A percentile compares a stretch with the other conserved stretches of the same genome.
Conservation (phyloP, 1,140 invertebrate species). For the Drosophila navojoa region DNA sequence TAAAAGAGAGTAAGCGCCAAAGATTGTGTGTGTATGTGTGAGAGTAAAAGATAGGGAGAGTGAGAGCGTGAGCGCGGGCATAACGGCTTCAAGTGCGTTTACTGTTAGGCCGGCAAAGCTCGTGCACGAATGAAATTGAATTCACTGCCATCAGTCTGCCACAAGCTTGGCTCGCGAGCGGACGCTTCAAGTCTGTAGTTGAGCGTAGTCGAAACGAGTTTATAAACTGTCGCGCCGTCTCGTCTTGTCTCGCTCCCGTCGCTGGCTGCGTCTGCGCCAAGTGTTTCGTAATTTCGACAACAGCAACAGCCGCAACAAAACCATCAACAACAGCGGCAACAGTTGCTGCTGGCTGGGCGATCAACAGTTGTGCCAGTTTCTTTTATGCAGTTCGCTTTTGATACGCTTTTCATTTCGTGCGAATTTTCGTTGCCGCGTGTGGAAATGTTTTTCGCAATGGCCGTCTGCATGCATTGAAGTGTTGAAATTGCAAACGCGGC, state of each 20-base stretch:
- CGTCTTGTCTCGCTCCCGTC: slow-evolving; percentile 24
- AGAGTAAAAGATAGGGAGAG: neutral
- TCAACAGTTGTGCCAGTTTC: slow-evolving; percentile 71
- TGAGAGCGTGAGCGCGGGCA: slow-evolving; percentile 24
- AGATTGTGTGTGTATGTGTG: neutral
- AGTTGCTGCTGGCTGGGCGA: slow-evolving; percentile 15
- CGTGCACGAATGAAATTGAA: slow-evolving; percentile 58
- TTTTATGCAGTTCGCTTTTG: slow-evolving; percentile 35
- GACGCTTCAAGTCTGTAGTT: slow-evolving; percentile 55
- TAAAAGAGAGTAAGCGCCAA: neutral
- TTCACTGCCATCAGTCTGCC: slow-evolving; percentile 78
- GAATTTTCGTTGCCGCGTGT: slow-evolving; percentile 50
- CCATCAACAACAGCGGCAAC: slow-evolving; percentile 11
- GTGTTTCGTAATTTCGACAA: slow-evolving; percentile 73
- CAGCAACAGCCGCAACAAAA: slow-evolving; percentile 14
- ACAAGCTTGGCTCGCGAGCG: slow-evolving; percentile 73
- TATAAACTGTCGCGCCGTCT: slow-evolving; percentile 28
- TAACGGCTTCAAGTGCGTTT: slow-evolving; percentile 64
- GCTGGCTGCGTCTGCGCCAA: slow-evolving; percentile 60
- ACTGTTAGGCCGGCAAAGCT: slow-evolving; percentile 67
- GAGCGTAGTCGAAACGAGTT: slow-evolving; percentile 54
- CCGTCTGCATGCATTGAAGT: slow-evolving; percentile 55
- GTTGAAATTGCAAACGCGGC: slow-evolving; percentile 63
- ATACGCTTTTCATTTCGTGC: slow-evolving; percentile 74
- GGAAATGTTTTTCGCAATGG: slow-evolving; percentile 46